Percentiles rank a stretch among this genome's conserved stretches.
Conservation (phyloP, 2,113 vertebrate genomes). For the Perca schrenkii region DNA sequence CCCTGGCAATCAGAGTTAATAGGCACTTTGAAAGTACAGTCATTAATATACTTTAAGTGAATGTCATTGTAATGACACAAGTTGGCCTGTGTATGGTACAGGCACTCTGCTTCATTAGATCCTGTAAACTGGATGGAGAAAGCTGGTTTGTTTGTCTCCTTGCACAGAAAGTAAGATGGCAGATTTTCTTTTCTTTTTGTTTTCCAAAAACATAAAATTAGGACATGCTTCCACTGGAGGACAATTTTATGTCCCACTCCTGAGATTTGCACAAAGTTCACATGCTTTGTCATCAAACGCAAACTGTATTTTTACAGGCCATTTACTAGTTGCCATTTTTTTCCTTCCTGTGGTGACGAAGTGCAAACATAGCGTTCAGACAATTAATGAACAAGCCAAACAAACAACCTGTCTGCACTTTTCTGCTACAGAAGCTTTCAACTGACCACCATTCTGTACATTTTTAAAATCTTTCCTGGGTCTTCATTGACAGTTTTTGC, state of each 20-base stretch:
- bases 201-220: constrained; percentile 34
- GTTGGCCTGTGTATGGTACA: constrained; percentile 12
- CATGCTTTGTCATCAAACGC: constrained; percentile 17
- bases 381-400: not conserved
- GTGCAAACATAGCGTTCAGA: constrained; percentile 35
- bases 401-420: not conserved
- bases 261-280: constrained; percentile 54
- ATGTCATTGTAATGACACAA: constrained; percentile 8
- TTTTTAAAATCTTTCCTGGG: not conserved
- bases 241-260: constrained; percentile 36
- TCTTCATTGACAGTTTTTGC: constrained; percentile 11
- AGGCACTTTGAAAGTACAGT: constrained; percentile 66
- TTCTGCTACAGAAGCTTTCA: not conserved
- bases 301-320: not conserved
- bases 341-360: constrained; percentile 6
- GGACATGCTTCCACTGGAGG: constrained; percentile 1
- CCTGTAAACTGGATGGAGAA: constrained; percentile 17
- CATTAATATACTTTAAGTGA: not conserved
- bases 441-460: not conserved
- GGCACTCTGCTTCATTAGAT: not conserved
- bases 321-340: not conserved
- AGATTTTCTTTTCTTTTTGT: not conserved
- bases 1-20: constrained; percentile 28
- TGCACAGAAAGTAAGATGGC: constrained; percentile 8
- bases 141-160: constrained; percentile 15